phyloP scores from a whole-genome alignment of 2,797 vertebrate genomes.

The Mycteria americana region DNA sequence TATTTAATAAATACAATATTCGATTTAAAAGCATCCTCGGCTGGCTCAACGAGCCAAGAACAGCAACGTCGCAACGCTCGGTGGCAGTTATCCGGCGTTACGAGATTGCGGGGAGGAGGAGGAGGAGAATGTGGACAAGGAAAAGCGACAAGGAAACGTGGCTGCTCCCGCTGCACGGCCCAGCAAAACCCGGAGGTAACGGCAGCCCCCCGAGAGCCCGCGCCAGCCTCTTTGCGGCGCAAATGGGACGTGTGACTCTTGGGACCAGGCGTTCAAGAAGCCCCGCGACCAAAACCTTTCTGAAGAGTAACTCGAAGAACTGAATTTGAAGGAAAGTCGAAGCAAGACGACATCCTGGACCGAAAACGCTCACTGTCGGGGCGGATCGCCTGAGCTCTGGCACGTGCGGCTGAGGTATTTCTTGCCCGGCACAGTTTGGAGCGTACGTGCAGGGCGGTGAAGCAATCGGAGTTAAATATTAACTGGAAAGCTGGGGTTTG shows the following conservation, averaged over 20 bases:
- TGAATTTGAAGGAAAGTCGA: not conserved
- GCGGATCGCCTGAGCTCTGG: not conserved
- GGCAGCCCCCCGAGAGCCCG: not conserved
- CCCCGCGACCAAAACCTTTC: not conserved
- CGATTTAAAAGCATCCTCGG: not conserved
- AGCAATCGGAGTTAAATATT: not conserved
- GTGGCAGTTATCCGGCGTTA: too few species aligned
- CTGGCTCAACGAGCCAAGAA: not conserved
- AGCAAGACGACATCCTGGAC: not conserved
- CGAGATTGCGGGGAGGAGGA: rapidly evolving
- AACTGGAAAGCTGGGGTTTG: not conserved
- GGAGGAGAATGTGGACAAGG: rapidly evolving
- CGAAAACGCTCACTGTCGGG: rapidly evolving
- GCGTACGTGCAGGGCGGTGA: rapidly evolving
- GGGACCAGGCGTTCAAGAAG: not conserved
- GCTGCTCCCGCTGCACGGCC: not conserved
- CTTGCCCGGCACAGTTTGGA: not conserved
- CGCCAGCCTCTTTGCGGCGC: rapidly evolving
- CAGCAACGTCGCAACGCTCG: rapidly evolving
- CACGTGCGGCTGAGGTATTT: rapidly evolving
- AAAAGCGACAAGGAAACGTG: rapidly evolving
- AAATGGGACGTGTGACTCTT: rapidly evolving
- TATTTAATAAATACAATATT: not conserved
- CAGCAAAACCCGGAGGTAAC: not conserved
- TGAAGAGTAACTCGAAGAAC: not conserved